phyloP scores from a whole-genome alignment of 53 echinoderm and acorn worm species.

The Patiria pectinifera region DNA sequence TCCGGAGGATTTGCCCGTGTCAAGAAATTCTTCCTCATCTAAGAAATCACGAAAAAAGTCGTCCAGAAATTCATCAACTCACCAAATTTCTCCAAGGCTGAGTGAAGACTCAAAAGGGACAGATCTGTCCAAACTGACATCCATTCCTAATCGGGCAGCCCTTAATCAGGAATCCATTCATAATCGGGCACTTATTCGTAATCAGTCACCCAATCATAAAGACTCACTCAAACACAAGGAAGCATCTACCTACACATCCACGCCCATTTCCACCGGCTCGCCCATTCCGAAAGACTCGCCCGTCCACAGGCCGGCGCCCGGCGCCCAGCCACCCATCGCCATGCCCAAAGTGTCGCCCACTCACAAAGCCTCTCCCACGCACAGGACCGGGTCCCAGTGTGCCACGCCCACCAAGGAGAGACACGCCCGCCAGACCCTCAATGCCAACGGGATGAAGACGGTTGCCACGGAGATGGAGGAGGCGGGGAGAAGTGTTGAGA shows the following conservation, averaged over 20 bases:
- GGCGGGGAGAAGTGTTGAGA: conserved; percentile 2
- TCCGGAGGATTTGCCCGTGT: not conserved
- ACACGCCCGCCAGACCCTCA: conserved; percentile 23
- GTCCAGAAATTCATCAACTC: conserved; percentile 18
- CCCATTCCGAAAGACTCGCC: conserved; percentile 23
- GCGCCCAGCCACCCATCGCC: not conserved
- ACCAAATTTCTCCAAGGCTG: not conserved
- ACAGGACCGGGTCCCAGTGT: conserved; percentile 2
- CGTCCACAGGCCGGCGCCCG: not conserved
- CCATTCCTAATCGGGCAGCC: not conserved
- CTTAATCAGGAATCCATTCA: not conserved
- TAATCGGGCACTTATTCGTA: conserved; percentile 1
- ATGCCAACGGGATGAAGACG: conserved; percentile 29
- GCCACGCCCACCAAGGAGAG: conserved; percentile 16
- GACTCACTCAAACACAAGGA: not conserved
- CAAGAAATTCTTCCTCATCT: not conserved
- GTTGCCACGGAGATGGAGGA: not conserved
- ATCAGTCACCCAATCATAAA: not conserved
- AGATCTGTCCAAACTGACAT: not conserved
- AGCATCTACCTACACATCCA: not conserved
- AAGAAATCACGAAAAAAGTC: conserved; percentile 42
- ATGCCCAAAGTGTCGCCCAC: conserved; percentile 55
- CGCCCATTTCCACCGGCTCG: not conserved
- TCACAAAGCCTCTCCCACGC: conserved; percentile 48
- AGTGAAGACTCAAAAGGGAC: not conserved